Conservation (phyloP, 2,113 vertebrate species). For the Nothocercus julius region DNA sequence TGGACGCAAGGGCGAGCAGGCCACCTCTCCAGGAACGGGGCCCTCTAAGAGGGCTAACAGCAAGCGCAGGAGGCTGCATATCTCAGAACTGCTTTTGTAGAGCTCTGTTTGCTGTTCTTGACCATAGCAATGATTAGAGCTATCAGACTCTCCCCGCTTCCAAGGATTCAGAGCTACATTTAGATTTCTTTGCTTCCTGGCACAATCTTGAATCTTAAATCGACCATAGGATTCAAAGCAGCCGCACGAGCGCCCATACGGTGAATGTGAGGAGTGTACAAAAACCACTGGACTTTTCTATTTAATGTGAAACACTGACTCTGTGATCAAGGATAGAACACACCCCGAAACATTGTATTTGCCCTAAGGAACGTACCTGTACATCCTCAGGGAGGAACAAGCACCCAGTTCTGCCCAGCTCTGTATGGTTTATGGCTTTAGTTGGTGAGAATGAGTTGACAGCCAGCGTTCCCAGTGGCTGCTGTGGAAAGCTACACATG, state of each 20-base stretch:
- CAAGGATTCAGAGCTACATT: not conserved
- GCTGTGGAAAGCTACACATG: too few species aligned
- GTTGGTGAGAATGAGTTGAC: too few species aligned
- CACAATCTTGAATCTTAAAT: not conserved
- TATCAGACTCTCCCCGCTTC: not conserved
- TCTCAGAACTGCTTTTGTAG: not conserved
- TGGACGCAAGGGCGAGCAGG: not conserved
- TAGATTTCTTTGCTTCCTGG: not conserved
- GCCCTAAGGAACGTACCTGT: not conserved
- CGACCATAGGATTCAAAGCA: not conserved
- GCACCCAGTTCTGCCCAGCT: not conserved
- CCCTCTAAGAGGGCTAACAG: not conserved
- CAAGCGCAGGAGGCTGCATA: not conserved
- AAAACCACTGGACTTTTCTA: not conserved
- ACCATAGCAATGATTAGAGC: not conserved
- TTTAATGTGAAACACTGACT: not conserved
- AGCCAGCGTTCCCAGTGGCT: too few species aligned
- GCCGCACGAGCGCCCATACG: fast-evolving
- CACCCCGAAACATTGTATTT: not conserved
- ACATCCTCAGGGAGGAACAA: not conserved
- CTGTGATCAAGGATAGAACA: fast-evolving
- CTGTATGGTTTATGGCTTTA: not conserved
- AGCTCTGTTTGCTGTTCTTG: not conserved
- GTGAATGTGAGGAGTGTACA: not conserved
- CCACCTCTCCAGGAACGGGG: not conserved